Evolutionary conservation across 2,888 invertebrate genomes (phyloP), one percentile per base, ranked within the genome.

Genomic region (Dicyrtomina minuta): DNA sequence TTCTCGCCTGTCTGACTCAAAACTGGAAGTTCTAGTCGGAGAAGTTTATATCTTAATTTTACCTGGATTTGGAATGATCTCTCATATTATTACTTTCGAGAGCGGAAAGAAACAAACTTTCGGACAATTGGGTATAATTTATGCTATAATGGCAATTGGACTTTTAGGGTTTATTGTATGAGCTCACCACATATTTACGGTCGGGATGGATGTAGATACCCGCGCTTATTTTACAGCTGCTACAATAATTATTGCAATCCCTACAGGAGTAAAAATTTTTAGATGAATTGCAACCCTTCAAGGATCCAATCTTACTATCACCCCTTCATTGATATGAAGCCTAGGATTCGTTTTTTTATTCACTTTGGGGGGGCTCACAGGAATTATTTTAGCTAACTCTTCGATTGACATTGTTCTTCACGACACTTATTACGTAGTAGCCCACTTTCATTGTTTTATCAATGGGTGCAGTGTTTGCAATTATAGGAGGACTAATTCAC

Each of bases 21-120:
- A n/a, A n/a, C n/a, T n/a, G n/a, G n/a, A n/a, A n/a, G n/a, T n/a
- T n/a, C n/a, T n/a, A n/a, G n/a, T n/a, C n/a, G n/a, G n/a, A 12
- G 91, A 92, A 87, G 90, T 92, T 73, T 92, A 92, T 83, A 90
- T 91, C 89, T 83, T 91, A 84, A 91, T 91, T 88, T 80, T 91
- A 79, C 90, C 90, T 0, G 90, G 88, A 82, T 91, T 92, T 85
- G 90, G 91, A 0, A 86, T 91, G 85, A 88, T 91, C 81, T 90
- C 89, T 0, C 90, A 91, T 81, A 88, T 90, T 84, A 87, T 91
- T 82, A 86, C 85, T 0, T 87, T 88, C 85, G 88, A 89, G 86
- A 87, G 87, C 81, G 87, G 87, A 8, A 90, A 90, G 87, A 88
- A 88, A 79, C 87, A 88, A 87, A 86, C 88, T 2, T 91, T 91